These are phyloP conservation scores for Nomada ferruginata DNA, from an alignment of 2,888 invertebrate genomes.

Conservation along the genomic window DNA sequence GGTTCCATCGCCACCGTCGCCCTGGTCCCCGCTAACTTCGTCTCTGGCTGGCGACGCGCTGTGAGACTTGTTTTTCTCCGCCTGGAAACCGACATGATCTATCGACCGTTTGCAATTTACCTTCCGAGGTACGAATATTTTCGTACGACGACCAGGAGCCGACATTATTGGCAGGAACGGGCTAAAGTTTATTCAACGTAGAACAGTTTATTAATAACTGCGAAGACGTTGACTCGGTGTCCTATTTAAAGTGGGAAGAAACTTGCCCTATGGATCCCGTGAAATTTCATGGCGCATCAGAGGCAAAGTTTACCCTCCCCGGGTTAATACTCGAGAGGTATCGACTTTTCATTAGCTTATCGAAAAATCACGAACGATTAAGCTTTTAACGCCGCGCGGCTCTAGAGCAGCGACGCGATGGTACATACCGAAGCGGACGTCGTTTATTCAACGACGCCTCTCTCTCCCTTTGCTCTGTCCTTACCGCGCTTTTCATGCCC, in stretches of 20 bases:
- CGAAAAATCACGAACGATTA: conserved; percentile 53
- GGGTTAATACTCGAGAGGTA: conserved; percentile 45
- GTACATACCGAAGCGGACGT: background rate
- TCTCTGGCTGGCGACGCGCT: conserved; percentile 87
- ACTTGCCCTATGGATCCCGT: background rate
- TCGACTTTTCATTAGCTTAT: conserved; percentile 53
- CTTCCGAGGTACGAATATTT: background rate
- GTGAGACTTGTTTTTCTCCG: conserved; percentile 87
- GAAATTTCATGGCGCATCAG: conserved; percentile 14
- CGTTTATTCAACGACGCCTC: conserved; percentile 18
- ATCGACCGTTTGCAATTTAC: background rate
- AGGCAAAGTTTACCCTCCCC: background rate
- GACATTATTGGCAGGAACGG: background rate
- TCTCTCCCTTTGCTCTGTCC: conserved; percentile 25
- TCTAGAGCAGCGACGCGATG: conserved; percentile 8
- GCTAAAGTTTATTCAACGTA: background rate
- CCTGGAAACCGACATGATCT: conserved; percentile 73
- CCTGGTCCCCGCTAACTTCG: conserved; percentile 87
- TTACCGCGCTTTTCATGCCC: conserved; percentile 33
- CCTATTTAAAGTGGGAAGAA: conserved; percentile 11
- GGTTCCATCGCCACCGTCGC: conserved; percentile 87
- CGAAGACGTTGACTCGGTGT: conserved; percentile 11
- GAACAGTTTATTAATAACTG: conserved; percentile 13
- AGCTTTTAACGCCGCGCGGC: conserved; percentile 33
- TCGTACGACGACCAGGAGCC: background rate